A percentile compares a stretch with the other conserved stretches of the same genome.
phyloP scores from a whole-genome alignment of 1,140 invertebrate species.

The Pteromalus puparum region DNA sequence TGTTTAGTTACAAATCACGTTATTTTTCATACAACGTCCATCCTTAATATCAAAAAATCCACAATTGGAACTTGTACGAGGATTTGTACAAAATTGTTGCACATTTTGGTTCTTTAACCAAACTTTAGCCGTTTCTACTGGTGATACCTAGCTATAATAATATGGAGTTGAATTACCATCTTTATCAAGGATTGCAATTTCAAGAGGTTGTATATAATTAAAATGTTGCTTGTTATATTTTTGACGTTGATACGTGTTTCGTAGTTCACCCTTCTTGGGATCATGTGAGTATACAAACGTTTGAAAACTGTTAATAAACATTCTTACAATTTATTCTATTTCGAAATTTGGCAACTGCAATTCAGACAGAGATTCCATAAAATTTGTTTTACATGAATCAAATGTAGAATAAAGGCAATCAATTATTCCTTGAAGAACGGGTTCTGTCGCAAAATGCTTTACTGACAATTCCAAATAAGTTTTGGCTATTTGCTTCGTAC shows the following conservation, averaged over 20 bases:
- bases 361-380: background rate
- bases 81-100: background rate
- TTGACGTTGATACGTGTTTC: background rate
- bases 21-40: background rate
- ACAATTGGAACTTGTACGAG: background rate
- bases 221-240: background rate
- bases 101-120: background rate
- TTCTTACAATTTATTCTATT: background rate
- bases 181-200: background rate
- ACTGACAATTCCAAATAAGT: conserved; percentile 2
- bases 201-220: background rate
- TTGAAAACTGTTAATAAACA: background rate
- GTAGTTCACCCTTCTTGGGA: background rate
- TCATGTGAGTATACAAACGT: background rate
- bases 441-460: background rate
- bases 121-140: background rate
- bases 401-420: background rate
- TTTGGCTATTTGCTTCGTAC: background rate
- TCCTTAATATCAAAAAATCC: background rate
- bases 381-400: background rate
- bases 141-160: background rate
- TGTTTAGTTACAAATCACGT: background rate
- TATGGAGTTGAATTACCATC: background rate
- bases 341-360: background rate
- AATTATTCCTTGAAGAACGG: background rate